Evolutionary conservation across 2,888 invertebrate genomes (phyloP).

Genomic region (Ctena decussata): DNA sequence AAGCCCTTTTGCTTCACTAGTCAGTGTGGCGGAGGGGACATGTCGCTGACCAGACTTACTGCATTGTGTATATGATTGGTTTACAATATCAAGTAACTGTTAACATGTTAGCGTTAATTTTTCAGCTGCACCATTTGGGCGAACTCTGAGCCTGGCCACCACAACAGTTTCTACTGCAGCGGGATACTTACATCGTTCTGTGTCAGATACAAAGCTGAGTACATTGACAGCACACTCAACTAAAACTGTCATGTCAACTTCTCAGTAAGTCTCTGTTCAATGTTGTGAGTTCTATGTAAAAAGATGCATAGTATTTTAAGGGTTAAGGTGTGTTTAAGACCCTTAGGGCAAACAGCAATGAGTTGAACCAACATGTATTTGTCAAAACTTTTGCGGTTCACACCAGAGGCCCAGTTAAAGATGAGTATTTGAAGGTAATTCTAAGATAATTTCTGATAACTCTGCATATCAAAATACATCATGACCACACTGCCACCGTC

Average conservation of each 20-base stretch:
- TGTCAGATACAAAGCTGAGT: slow-evolving; percentile 64
- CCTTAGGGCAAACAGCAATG: too few relatives aligned
- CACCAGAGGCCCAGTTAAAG: too few relatives aligned
- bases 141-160: slow-evolving; percentile 10
- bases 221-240: slow-evolving; percentile 62
- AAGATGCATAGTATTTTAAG: too few relatives aligned
- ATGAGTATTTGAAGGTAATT: too few relatives aligned
- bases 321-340: too few relatives aligned
- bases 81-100: neutral
- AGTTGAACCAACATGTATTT: too few relatives aligned
- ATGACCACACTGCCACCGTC: too few relatives aligned
- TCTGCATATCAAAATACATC: too few relatives aligned
- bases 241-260: slow-evolving; percentile 59
- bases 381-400: too few relatives aligned
- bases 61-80: too few relatives aligned
- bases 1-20: neutral
- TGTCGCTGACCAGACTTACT: neutral
- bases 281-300: too few relatives aligned
- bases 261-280: slow-evolving; percentile 54
- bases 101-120: neutral
- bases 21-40: neutral
- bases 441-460: too few relatives aligned
- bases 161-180: slow-evolving; percentile 18
- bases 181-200: slow-evolving; percentile 53
- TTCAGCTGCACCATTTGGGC: neutral